These are phyloP conservation scores for Parnassius smintheus DNA, from an alignment of 2,888 invertebrate genomes.

Conservation along the genomic window DNA sequence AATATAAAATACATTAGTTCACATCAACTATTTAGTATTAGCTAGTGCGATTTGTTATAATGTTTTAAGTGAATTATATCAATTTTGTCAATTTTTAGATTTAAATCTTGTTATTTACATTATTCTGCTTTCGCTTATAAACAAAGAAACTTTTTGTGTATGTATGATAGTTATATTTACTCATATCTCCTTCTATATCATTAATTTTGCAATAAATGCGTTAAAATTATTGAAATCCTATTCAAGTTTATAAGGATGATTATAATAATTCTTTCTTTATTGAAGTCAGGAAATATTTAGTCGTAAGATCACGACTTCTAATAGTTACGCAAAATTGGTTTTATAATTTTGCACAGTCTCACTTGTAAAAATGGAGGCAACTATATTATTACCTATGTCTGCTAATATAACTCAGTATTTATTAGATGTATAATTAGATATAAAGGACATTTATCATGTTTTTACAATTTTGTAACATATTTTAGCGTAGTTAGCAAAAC, in stretches of 20 bases:
- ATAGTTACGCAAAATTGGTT: slow-evolving; percentile 42
- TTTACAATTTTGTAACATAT: slow-evolving; percentile 72
- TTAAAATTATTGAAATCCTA: slow-evolving; percentile 21
- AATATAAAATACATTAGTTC: slow-evolving; percentile 48
- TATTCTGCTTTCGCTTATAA: slow-evolving; percentile 45
- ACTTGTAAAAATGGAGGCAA: too few species aligned
- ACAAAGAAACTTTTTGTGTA: slow-evolving; percentile 1
- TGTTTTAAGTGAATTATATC: slow-evolving; percentile 77
- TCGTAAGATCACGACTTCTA: slow-evolving; percentile 41
- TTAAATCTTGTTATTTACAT: slow-evolving; percentile 65
- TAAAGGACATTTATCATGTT: slow-evolving; percentile 63
- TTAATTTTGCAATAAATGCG: slow-evolving; percentile 31
- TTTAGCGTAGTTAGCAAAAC: slow-evolving; percentile 72
- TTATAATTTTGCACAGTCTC: slow-evolving; percentile 62
- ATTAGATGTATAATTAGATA: slow-evolving; percentile 69
- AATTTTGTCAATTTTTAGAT: slow-evolving; percentile 80
- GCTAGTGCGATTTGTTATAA: slow-evolving; percentile 55
- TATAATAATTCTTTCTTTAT: slow-evolving; percentile 14
- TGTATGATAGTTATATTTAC: slow-evolving; percentile 26
- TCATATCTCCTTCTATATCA: slow-evolving; percentile 26
- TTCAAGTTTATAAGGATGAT: slow-evolving; percentile 17
- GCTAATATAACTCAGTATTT: slow-evolving; percentile 70
- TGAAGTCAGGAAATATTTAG: slow-evolving; percentile 5
- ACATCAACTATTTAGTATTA: slow-evolving; percentile 49
- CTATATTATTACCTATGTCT: slow-evolving; percentile 43